Base-by-base conservation (phyloP, 2,888 invertebrate genomes). In the Pasiphila rectangulata region DNA sequence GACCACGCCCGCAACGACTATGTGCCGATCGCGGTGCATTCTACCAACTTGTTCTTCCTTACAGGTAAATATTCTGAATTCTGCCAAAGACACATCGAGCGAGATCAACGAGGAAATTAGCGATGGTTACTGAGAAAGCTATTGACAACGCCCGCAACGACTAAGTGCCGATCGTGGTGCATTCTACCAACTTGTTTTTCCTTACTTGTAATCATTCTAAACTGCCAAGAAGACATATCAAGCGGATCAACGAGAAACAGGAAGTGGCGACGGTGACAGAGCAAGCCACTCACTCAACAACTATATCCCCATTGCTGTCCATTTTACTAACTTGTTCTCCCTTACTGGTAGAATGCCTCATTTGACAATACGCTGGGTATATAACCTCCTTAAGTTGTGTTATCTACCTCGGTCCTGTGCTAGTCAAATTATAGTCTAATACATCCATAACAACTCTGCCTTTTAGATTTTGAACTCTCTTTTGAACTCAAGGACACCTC, bases 151-250 rank as follows among this genome's bases (percentile, higher is more conserved):
- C 95, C 0, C 91, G 98, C 56, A 86, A 94, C 58, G 95, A 94
- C 51, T 98, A 98, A 71, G 93, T 93, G n/a, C 94, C 97, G 0
- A 96, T 98, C 39, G 96, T 98, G 1, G 92, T 91, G 12, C 95
- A 98, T 75, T 96, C 97, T 0, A 94, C 98, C 0, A 93, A 96
- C 56, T 84, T 98, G 23, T 98, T 98, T 83, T 98, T 98, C 83
- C 94, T 96, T 4, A 95, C 95, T 50, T 94, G 95, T 94, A 84
- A 73, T 24, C 15, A 17, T 30, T 56, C 83, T 98, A 40, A 97
- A 96, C 69, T 95, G 96, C 0, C 97, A 98, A 0, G 98, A 98
- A 83, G 91, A 92, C 4, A 90, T 97, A 40, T 93, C 97, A 0
- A 96, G 97, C 75, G 98, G 70, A 98, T 98, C 45, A 94, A 93